Base-by-base conservation (phyloP, 2,797 vertebrate species). In the Lutjanus argentimaculatus region DNA sequence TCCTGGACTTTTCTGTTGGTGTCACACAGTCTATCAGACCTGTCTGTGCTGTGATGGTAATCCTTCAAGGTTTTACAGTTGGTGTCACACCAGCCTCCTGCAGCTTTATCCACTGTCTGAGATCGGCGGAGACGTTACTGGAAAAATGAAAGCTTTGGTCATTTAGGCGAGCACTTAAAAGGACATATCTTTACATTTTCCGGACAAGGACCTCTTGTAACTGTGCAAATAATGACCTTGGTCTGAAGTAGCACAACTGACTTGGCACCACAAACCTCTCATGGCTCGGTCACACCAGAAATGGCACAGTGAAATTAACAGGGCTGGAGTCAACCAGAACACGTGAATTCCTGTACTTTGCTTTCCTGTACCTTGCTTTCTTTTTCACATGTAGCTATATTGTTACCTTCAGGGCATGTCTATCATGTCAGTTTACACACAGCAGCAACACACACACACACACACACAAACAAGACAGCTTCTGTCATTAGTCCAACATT, bases 1-100 rank as follows among this genome's bases (percentile, higher is more conserved):
- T 66, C 59, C 72, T 22, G 48, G 45, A 85, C 80, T 80, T 85
- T 72, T 72, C 69, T 55, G 78, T 72, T 51, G 75, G 66, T 83
- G 77, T 72, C 73, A 70, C 45, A 59, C 49, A 71, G 68, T 59
- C 58, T 73, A 71, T 78, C 66, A 81, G 55, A 82, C 36, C 69
- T 57, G 51, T 15, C 55, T 40, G 43, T 40, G 58, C 75, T 71
- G 66, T 57, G 62, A 72, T 55, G 30, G 7, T 73, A 76, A 82
- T 80, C 74, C 75, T 65, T 77, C 56, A 40, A 51, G 66, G 77
- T 56, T 77, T 85, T 62, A 73, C 42, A 58, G 57, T 66, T 45
- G 53, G 14, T 52, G 48, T 66, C 57, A 68, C 53, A 71, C 16
- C 68, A 58, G 46, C 53, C 49, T 64, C 21, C 21, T 19, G n/a